phyloP scores from a whole-genome alignment of 2,888 invertebrate genomes.

The Melinaea marsaeus region DNA sequence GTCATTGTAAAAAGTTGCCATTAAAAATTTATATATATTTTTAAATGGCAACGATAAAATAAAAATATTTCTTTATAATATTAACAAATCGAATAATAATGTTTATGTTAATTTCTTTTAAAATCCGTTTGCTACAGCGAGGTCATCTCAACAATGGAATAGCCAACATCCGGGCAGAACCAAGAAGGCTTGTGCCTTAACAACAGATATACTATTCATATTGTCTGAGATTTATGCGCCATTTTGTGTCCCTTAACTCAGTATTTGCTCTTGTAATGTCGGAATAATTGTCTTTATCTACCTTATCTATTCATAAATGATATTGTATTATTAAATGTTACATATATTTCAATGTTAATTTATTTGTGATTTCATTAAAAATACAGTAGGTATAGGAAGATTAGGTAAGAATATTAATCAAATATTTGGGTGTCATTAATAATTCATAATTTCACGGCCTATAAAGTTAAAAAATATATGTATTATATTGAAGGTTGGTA shows the following conservation, averaged over 20 bases:
- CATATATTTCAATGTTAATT: too few species aligned
- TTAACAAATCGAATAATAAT: background rate
- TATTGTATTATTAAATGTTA: background rate
- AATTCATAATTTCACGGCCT: background rate
- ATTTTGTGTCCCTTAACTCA: conserved; percentile 21
- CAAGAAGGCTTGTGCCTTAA: conserved; percentile 18
- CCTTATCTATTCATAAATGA: background rate
- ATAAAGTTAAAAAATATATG: conserved; percentile 1
- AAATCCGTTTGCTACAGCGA: conserved; percentile 49
- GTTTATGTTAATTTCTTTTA: conserved; percentile 39
- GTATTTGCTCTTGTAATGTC: conserved; percentile 17
- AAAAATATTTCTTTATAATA: background rate
- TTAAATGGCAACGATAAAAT: too few species aligned
- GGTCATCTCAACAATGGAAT: conserved; percentile 77
- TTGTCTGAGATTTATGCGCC: conserved; percentile 16
- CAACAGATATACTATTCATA: conserved; percentile 10
- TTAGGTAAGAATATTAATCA: background rate
- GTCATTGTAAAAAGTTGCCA: too few species aligned
- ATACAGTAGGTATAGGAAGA: too few species aligned
- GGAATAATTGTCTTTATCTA: conserved; percentile 3
- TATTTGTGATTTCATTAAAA: too few species aligned
- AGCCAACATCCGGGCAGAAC: conserved; percentile 69
- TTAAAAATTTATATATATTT: too few species aligned
- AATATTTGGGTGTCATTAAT: too few species aligned
- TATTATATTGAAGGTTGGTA: background rate